Evolutionary conservation across 2,797 vertebrate species (phyloP), one percentile per base, ranked within the genome.

Genomic region (Acropternis orthonyx): DNA sequence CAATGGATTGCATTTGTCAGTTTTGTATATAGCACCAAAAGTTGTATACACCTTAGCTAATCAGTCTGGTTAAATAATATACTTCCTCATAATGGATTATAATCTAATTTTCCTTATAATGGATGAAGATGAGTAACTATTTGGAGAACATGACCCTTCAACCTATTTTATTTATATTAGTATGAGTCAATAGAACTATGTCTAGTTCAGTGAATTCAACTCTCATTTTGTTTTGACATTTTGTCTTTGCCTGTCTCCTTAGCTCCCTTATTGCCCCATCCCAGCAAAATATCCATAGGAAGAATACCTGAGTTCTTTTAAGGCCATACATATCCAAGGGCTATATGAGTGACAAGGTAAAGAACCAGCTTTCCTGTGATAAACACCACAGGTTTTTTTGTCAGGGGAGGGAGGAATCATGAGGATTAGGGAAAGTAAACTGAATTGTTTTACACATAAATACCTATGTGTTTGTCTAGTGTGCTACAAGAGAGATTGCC

Each of bases 391-490:
- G 21, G 10, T 81, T 76, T 85, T 85, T 83, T 88, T 89, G 48
- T 80, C 73, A 91, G 36, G 41, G 48, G 65, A 86, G 23, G 81
- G 51, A 88, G n/a, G 91, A 93, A 88, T 65, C 56, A 67, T 34
- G 71, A 86, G 59, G 55, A 94, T 95, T 92, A 94, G 66, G 49
- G 63, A 94, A 83, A 85, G 26, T 56, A 97, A 95, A 95, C 46
- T 59, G 84, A 95, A 89, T 94, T 91, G 82, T 84, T 90, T 95
- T 96, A 62, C 77, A 80, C 69, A 61, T 80, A 95, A 95, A 90
- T 82, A 81, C 77, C 73, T 75, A 58, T 58, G 66, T 78, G 36
- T 94, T 69, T 96, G 58, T 56, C 93, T 87, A 81, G 32, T 94
- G 44, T 84, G 75, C 28, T 65, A 87, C 93, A 85, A 91, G 85